Evolutionary conservation across 2,113 vertebrate genomes (phyloP).

Genomic region (Sturnira hondurensis): DNA sequence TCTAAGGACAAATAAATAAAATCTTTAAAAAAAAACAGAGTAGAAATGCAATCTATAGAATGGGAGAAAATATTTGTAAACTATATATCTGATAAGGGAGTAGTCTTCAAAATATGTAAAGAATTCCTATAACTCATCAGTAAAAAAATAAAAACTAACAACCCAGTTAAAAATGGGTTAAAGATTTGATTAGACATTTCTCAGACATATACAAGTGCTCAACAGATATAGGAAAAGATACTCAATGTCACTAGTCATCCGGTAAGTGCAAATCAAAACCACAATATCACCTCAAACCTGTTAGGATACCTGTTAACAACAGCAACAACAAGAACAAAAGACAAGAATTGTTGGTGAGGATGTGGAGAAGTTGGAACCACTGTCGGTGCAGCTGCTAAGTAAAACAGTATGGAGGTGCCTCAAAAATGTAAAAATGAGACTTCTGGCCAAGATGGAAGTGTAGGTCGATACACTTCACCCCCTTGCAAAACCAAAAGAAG

Average conservation of each 20-base stretch:
- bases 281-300: background rate
- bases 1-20: too few species aligned
- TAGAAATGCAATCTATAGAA: background rate
- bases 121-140: background rate
- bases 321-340: background rate
- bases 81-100: background rate
- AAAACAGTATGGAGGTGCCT: background rate
- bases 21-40: background rate
- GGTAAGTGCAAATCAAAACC: background rate
- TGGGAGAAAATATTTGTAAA: background rate
- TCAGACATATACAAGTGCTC: background rate
- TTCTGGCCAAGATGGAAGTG: too few species aligned
- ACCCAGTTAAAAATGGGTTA: background rate
- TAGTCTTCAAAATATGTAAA: background rate
- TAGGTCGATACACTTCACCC: too few species aligned
- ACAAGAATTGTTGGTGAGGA: background rate
- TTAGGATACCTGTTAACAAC: background rate
- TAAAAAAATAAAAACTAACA: background rate
- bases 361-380: background rate
- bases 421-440: too few species aligned
- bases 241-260: background rate
- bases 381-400: background rate
- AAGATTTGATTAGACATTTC: background rate
- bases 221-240: background rate
- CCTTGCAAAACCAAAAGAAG: too few species aligned